Evolutionary conservation across 2,797 vertebrate species (phyloP), one percentile per base, ranked within the genome.

Genomic region (Eremophila alpestris): DNA sequence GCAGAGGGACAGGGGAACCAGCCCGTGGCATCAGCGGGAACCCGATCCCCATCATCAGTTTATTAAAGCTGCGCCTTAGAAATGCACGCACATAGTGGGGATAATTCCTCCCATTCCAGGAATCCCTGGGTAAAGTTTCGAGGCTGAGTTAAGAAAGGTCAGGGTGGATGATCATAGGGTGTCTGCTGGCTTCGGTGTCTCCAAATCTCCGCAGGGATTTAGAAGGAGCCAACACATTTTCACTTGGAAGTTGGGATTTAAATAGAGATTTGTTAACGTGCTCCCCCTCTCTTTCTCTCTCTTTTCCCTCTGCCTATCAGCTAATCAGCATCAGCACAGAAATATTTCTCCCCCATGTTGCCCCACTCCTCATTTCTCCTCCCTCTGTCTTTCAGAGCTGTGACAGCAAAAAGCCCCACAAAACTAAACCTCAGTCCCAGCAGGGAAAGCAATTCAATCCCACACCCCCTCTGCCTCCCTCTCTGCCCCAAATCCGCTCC

Each of bases 181-280:
- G 92, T 87, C 92, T 91, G 90, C 78, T 94, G 93, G 64, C 83
- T 83, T 94, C 93, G 3, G 4, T 52, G 85, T 51, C 96, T 96
- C 94, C 79, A 69, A 91, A 96, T 86, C 95, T 89, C 93, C 5
- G 16, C 3, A 81, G 82, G 94, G 96, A 97, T 96, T 96, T 96
- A 95, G 89, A 74, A 95, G 92, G 90, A 96, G 95, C 75, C 95
- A 95, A 96, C 95, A 80, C 87, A 97, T 96, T 97, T 97, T 94
- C 95, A 96, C 96, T 95, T 96, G 93, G 23, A 95, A 96, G 79
- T 51, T 45, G 48, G 90, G 84, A 87, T 92, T 96, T 55, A 89
- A 93, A 85, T 46, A 83, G 71, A 89, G 78, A 43, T 93, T 85
- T 85, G 75, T 55, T 76, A 87, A 55, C 0, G 2, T 26, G 49